phyloP scores from a whole-genome alignment of 2,888 invertebrate species.

The Tenodera sinensis region DNA sequence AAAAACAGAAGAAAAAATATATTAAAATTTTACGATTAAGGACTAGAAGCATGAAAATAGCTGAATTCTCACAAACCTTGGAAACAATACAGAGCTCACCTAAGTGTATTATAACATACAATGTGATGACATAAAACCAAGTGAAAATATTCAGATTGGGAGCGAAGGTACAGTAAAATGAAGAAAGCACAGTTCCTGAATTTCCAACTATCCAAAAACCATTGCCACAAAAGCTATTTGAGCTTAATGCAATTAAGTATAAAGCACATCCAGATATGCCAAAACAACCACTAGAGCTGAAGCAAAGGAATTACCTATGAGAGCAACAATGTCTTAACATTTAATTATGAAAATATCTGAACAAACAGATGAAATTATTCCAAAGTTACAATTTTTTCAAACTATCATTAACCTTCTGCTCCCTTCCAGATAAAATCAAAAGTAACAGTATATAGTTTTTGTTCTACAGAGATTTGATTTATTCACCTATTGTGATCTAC shows the following conservation, averaged over 20 bases:
- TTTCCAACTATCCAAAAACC: background rate
- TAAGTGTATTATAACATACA: background rate
- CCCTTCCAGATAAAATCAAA: constrained; percentile 4
- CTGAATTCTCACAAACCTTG: constrained; percentile 19
- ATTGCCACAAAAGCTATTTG: background rate
- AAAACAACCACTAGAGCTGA: background rate
- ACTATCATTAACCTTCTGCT: background rate
- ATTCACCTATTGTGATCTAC: background rate
- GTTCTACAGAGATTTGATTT: background rate
- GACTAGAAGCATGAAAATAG: constrained; percentile 27
- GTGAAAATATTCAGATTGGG: background rate
- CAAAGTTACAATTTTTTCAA: background rate
- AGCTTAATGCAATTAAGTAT: background rate
- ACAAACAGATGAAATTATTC: background rate
- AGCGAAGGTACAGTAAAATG: background rate
- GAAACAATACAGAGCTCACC: background rate
- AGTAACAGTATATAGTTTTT: background rate
- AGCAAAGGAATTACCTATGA: background rate
- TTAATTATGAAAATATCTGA: background rate
- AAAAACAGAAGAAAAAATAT: constrained; percentile 10
- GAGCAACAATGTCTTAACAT: background rate
- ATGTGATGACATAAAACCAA: background rate
- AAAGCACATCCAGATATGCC: background rate
- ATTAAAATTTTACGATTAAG: constrained; percentile 12
- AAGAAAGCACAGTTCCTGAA: background rate